Percentiles rank a stretch among this genome's conserved stretches.
These are phyloP conservation scores for Thunnus albacares DNA, from an alignment of 2,797 vertebrate species.

Conservation along the genomic window DNA sequence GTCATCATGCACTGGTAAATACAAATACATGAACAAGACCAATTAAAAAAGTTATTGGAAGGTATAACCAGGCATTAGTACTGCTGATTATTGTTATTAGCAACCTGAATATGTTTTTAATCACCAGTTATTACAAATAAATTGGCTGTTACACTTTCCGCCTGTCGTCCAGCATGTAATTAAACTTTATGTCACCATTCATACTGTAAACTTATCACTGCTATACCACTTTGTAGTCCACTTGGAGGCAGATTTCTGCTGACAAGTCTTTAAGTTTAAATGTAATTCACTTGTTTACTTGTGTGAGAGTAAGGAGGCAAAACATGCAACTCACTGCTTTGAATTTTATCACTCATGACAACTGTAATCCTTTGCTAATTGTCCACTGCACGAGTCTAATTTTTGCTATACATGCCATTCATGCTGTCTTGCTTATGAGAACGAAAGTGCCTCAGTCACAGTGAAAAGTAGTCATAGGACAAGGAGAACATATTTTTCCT, in stretches of 20 bases:
- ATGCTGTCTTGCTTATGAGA: background rate
- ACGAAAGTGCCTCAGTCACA: background rate
- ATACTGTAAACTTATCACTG: background rate
- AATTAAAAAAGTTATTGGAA: background rate
- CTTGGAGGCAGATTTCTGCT: background rate
- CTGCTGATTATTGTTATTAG: background rate
- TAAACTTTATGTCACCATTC: background rate
- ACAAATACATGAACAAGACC: background rate
- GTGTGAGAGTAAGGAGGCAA: too few relatives aligned
- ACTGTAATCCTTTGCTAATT: background rate
- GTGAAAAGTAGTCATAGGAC: background rate
- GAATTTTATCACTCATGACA: background rate
- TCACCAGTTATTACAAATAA: background rate
- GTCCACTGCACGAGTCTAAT: background rate
- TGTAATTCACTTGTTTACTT: too few relatives aligned
- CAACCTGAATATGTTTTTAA: constrained; percentile 3
- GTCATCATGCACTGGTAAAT: background rate
- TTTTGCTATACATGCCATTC: background rate
- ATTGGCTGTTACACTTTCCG: background rate
- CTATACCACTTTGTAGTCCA: background rate
- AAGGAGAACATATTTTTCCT: background rate
- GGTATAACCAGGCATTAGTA: background rate
- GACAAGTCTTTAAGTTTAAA: too few relatives aligned
- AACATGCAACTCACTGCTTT: too few relatives aligned
- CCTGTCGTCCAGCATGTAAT: background rate